phyloP scores from a whole-genome alignment of 1,140 invertebrate genomes.

The Riptortus pedestris region DNA sequence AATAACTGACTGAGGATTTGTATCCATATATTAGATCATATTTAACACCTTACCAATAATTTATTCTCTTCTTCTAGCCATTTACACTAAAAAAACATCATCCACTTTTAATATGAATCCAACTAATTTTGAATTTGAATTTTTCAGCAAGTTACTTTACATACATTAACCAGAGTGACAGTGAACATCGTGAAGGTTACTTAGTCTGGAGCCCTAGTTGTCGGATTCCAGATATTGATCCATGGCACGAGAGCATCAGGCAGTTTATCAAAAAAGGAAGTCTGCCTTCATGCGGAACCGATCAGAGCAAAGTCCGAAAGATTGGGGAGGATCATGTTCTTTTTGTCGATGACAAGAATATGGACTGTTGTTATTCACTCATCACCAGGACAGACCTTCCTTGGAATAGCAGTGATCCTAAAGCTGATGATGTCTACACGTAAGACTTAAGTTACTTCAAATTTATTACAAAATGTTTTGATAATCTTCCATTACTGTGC shows the following conservation, averaged over 20 bases:
- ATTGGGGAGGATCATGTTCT: not conserved
- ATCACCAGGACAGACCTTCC: constrained; percentile 34
- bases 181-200: constrained; percentile 39
- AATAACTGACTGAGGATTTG: too few species aligned
- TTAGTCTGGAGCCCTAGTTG: constrained; percentile 58
- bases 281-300: constrained; percentile 48
- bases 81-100: too few species aligned
- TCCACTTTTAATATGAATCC: not conserved
- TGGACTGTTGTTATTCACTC: constrained; percentile 44
- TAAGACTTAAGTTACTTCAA: too few species aligned
- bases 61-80: too few species aligned
- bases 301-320: constrained; percentile 42
- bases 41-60: too few species aligned
- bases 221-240: constrained; percentile 54
- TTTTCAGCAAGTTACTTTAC: constrained; percentile 14
- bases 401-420: not conserved
- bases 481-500: constrained; percentile 7
- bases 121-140: not conserved
- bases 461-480: constrained; percentile 36
- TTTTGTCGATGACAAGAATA: constrained; percentile 32
- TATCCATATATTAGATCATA: too few species aligned
- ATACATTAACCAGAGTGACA: constrained; percentile 10
- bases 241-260: constrained; percentile 52
- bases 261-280: constrained; percentile 45
- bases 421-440: constrained; percentile 35